Conservation (phyloP, 2,888 invertebrate genomes). For the Strigamia transsilvanica region DNA sequence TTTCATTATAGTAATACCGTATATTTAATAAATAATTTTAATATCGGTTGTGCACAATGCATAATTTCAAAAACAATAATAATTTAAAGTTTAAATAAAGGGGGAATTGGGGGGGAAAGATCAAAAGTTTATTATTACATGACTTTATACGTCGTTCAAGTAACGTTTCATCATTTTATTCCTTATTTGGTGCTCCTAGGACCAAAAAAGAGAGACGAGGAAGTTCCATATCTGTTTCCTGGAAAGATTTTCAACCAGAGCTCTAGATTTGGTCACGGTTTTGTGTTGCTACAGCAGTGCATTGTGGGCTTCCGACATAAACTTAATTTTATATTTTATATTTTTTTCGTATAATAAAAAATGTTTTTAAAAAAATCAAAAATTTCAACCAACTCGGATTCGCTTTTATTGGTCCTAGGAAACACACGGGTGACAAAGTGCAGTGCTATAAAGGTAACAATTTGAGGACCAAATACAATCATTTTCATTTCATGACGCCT, state of each 20-base stretch:
- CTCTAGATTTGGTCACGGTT: not conserved
- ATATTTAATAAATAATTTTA: too few relatives aligned
- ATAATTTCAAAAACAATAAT: not conserved
- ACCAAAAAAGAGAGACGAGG: conserved; percentile 14
- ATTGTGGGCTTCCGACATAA: not conserved
- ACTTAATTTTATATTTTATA: not conserved
- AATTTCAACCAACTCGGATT: not conserved
- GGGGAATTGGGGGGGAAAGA: not conserved
- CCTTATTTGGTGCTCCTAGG: conserved; percentile 11
- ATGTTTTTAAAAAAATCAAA: too few relatives aligned
- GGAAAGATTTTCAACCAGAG: not conserved
- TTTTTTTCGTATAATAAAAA: not conserved
- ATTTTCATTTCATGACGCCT: conserved; percentile 9
- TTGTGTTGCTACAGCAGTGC: not conserved
- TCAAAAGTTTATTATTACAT: not conserved
- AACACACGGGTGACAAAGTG: not conserved
- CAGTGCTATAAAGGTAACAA: not conserved
- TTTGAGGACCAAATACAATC: not conserved
- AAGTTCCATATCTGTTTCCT: conserved; percentile 16
- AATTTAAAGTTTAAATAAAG: not conserved
- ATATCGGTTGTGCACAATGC: not conserved
- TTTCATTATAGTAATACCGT: not conserved
- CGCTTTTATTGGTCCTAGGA: not conserved
- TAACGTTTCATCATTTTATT: conserved; percentile 1
- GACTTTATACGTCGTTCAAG: not conserved